These are phyloP conservation scores for Acanthaster planci DNA, from an alignment of 35 echinoderm and acorn worm genomes.

Conservation along the genomic window DNA sequence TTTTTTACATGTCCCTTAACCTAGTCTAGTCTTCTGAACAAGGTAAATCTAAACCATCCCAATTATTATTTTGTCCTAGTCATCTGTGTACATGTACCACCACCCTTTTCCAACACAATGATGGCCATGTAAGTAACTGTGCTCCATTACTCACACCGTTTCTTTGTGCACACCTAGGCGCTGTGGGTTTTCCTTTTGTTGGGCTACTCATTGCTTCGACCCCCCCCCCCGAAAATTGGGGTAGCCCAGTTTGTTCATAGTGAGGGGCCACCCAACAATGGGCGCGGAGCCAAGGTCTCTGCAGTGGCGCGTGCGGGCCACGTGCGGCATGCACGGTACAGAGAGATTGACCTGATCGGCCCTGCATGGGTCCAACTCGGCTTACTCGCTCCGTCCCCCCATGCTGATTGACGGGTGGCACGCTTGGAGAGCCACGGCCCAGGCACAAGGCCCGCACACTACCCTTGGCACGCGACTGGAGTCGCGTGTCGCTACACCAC, in stretches of 20 bases:
- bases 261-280: conserved; percentile 19
- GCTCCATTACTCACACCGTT: not conserved
- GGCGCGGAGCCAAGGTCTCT: conserved; percentile 2
- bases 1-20: too few species aligned
- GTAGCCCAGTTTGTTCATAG: conserved; percentile 5
- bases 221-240: not conserved
- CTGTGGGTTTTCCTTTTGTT: conserved; percentile 15
- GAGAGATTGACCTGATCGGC: not conserved
- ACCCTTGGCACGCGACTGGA: conserved; percentile 12
- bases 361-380: conserved; percentile 21
- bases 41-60: too few species aligned
- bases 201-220: not conserved
- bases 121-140: not conserved
- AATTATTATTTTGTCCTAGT: too few species aligned
- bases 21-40: too few species aligned
- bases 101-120: not conserved
- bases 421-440: not conserved
- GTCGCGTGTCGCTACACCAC: not conserved
- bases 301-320: conserved; percentile 13
- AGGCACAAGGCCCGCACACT: not conserved
- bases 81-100: not conserved
- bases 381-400: not conserved
- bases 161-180: conserved; percentile 6
- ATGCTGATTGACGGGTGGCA: conserved; percentile 22
- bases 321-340: not conserved